Base-by-base conservation (phyloP, 2,113 vertebrate species). In the Zosterops pallidus region DNA sequence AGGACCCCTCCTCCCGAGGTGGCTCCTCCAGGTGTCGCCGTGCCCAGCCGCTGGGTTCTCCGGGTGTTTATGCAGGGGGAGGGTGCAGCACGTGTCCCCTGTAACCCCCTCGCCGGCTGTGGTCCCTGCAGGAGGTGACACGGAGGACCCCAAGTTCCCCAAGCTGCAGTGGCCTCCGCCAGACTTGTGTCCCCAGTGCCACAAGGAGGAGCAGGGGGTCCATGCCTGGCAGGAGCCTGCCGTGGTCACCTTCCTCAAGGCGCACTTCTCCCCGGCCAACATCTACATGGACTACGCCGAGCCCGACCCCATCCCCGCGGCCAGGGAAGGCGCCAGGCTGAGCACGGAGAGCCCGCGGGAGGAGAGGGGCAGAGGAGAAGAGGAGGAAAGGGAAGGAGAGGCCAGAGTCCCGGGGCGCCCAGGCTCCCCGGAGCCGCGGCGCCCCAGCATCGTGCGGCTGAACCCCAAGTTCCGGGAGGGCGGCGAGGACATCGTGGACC, bases 81-180 rank as follows among this genome's bases (percentile, higher is more conserved):
- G 39, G 50, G 15, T 33, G 78, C 2, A 1, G 33, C 11, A 1
- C 8, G 0, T 13, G 31, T 86, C 39, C 33, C 44, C 24, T 76
- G 28, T 89, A 62, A 82, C 16, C 11, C 8, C 29, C 19, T 20
- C 1, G 0, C 72, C 49, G 90, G 18, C 26, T 95, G 80, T 0
- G 26, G 6, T 56, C 88, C 74, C 57, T 90, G 35, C 92, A 99
- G 99, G 99, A 75, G 92, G 97, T 26, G 90, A 97, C 77, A 99
- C 98, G 1, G 99, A 99, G 91, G 99, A 99, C 95, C 99, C 99
- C 39, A 86, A 96, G 42, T 99, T 99, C 95, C 99, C 99, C 95
- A 99, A 99, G 97, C 90, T 99, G 86, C 99, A 99, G 97, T 99
- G 99, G 99, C 99, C 99, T 1, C 93, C 98, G 0, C 98, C 97